phyloP scores from a whole-genome alignment of 2,113 vertebrate genomes.

The Zosterops borbonicus region DNA sequence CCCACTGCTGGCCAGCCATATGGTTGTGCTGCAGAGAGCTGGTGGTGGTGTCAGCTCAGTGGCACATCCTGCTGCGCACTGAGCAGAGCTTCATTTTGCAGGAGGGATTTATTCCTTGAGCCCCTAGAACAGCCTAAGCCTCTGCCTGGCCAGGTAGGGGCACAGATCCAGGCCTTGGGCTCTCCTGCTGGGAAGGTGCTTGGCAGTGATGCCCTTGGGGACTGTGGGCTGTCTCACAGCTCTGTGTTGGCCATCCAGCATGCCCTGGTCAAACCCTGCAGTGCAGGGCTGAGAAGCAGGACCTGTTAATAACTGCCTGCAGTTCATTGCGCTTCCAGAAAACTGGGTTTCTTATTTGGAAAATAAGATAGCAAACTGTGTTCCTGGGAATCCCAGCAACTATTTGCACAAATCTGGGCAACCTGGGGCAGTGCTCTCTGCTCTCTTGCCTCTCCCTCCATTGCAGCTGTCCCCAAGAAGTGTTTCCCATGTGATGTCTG shows the following conservation, averaged over 20 bases:
- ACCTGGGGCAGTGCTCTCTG: not conserved
- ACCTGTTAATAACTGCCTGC: not conserved
- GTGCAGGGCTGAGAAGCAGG: not conserved
- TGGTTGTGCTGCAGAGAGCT: not conserved
- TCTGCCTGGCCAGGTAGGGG: not conserved
- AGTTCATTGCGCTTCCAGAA: not conserved
- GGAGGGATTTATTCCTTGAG: not conserved
- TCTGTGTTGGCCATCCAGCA: not conserved
- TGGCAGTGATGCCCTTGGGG: not conserved
- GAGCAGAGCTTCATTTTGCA: not conserved
- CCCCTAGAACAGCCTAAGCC: not conserved
- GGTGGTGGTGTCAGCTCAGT: conserved; percentile 13
- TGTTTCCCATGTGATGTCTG: not conserved
- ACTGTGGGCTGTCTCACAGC: not conserved
- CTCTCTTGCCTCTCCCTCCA: not conserved
- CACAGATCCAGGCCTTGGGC: not conserved
- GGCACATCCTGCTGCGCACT: not conserved
- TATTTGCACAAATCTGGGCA: rapidly evolving
- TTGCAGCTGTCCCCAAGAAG: rapidly evolving
- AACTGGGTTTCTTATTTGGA: not conserved
- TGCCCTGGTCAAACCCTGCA: rapidly evolving
- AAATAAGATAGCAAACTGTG: not conserved
- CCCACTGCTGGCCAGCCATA: not conserved
- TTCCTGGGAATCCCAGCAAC: not conserved
- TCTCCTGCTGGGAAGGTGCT: not conserved